phyloP scores from a whole-genome alignment of 2,797 vertebrate genomes.

The Cebuella pygmaea region DNA sequence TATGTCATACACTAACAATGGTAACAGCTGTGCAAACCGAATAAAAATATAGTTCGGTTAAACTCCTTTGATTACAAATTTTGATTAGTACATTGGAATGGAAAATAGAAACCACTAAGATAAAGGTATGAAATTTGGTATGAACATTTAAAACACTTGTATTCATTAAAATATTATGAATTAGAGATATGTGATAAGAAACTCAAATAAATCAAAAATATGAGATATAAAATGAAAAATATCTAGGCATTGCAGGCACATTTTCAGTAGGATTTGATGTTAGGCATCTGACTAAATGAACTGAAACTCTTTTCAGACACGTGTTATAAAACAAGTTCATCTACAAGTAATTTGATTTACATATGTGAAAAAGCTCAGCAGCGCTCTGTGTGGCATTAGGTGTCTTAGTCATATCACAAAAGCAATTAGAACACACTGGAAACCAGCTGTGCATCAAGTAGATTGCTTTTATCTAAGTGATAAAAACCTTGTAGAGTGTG shows the following conservation, averaged over 20 bases:
- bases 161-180: conserved; percentile 22
- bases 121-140: background rate
- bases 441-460: conserved; percentile 80
- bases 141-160: background rate
- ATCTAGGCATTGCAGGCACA: background rate
- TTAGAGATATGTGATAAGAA: background rate
- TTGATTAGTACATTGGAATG: background rate
- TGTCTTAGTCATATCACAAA: conserved; percentile 76
- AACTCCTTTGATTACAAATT: background rate
- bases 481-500: conserved; percentile 84
- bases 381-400: conserved; percentile 63
- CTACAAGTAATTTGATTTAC: conserved; percentile 76
- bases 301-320: conserved; percentile 41
- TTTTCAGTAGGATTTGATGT: conserved; percentile 27
- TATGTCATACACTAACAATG: background rate
- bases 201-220: background rate
- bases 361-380: conserved; percentile 56
- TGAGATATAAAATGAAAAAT: background rate
- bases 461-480: conserved; percentile 83
- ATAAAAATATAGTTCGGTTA: background rate
- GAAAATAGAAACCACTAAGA: background rate
- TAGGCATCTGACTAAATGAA: conserved; percentile 54
- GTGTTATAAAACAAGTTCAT: conserved; percentile 70
- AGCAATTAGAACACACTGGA: conserved; percentile 77
- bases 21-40: background rate